Evolutionary conservation across 2,113 vertebrate species (phyloP).

Genomic region (Axis porcinus): DNA sequence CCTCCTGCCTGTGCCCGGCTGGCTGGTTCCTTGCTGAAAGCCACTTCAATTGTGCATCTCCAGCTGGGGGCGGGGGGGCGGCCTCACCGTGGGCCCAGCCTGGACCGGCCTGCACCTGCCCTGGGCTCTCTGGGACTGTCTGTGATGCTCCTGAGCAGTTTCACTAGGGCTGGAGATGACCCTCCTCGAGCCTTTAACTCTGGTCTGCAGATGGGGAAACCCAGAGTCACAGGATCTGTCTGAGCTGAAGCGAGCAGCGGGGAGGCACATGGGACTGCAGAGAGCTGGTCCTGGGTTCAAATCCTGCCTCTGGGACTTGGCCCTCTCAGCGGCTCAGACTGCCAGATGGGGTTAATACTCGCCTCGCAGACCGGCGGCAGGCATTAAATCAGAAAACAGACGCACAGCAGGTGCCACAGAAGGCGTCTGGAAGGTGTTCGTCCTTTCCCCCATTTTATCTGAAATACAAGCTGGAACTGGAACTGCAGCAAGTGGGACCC

Average conservation of each 20-base stretch:
- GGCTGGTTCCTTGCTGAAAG: neutral
- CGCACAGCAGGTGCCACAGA: rapidly evolving
- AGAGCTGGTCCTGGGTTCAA: neutral
- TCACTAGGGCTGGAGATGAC: neutral
- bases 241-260: neutral
- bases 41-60: neutral
- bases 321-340: neutral
- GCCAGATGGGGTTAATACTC: neutral
- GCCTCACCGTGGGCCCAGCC: neutral
- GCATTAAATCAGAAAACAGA: neutral
- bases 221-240: neutral
- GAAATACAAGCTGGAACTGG: no score
- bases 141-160: neutral
- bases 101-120: rapidly evolving
- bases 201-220: neutral
- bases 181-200: neutral
- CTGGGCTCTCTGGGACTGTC: neutral
- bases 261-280: neutral
- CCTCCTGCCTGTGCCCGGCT: neutral
- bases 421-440: rapidly evolving
- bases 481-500: no score
- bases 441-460: neutral
- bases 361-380: rapidly evolving
- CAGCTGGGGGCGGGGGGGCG: neutral
- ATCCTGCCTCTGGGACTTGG: neutral